Evolutionary conservation across 1,140 invertebrate species (phyloP), one percentile per base, ranked within the genome.

Genomic region (Cepaea nemoralis): DNA sequence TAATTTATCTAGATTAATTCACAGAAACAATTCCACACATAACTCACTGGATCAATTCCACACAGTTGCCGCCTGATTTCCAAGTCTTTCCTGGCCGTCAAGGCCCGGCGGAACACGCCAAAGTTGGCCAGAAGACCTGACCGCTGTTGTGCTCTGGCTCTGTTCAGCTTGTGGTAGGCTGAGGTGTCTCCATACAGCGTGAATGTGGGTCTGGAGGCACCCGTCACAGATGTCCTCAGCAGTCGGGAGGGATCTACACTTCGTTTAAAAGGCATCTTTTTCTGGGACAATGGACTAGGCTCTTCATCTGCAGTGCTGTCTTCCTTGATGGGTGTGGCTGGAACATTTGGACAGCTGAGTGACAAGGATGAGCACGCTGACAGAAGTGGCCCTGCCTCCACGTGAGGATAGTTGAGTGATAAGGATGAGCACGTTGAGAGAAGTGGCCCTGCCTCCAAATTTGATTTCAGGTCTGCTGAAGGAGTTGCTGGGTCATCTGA

Each of bases 81-180:
- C 31, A 92, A 82, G 73, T 92, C 91, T 40, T 86, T 82, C 22
- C 90, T 83, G 16, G 91, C 91, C 85, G 90, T 91, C 63, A 92
- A 80, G 2, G 88, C 91, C 35, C 87, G 82, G 19, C 90, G 83
- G 81, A 88, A 88, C 48, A 88, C 86, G 24, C 90, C 90, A 66
- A 91, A 82, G 74, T 88, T 86, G 24, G 83, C 83, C 45, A 92
- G 45, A 0, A 91, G 76, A 40, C 85, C 85, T 10, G 71, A 66
- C 33, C 89, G 83, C 67, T 89, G 86, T 63, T 83, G 84, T 0
- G 67, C 35, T 48, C 40, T 80, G 22, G 67, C 24, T 55, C 73
- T 80, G 35, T 39, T 35, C 10, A 71, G 66, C n/a, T 55, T 71
- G 33, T 80, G 78, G 35, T 71, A 48, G 24, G 78, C 67, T 22